phyloP scores from a whole-genome alignment of 2,113 vertebrate genomes.

The Oncorhynchus kisutch region DNA sequence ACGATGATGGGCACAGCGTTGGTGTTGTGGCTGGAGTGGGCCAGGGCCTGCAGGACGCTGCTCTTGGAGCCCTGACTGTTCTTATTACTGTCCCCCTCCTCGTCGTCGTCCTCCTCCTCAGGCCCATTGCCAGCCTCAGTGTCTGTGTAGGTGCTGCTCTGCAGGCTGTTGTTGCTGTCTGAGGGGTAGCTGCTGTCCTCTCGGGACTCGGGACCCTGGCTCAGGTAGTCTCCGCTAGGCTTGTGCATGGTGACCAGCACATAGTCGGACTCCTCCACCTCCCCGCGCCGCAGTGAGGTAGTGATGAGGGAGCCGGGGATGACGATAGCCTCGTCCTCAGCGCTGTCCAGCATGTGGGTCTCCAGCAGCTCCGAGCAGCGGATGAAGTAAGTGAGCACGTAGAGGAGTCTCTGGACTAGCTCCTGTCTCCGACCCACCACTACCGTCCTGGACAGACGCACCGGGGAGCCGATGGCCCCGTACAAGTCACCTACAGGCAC shows the following conservation, averaged over 20 bases:
- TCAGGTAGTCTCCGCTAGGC: conserved; percentile 83
- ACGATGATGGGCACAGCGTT: conserved; percentile 41
- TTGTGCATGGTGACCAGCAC: conserved; percentile 95
- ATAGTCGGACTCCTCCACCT: conserved; percentile 96
- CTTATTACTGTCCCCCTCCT: conserved; percentile 56
- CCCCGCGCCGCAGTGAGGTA: conserved; percentile 91
- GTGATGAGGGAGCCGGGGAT: conserved; percentile 97
- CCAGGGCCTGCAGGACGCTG: conserved; percentile 58
- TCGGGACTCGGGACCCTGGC: conserved; percentile 52
- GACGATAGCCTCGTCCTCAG: conserved; percentile 93
- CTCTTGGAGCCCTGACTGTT: conserved; percentile 70
- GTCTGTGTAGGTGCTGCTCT: conserved; percentile 77
- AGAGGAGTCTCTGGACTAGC: conserved; percentile 93
- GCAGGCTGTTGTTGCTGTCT: conserved; percentile 80
- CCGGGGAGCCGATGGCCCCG: conserved; percentile 93
- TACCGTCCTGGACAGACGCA: conserved; percentile 89
- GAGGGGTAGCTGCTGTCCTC: conserved; percentile 43
- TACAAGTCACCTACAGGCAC: conserved; percentile 87
- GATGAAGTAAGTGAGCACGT: conserved; percentile 97
- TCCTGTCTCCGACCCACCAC: conserved; percentile 92
- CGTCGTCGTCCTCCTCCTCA: not conserved
- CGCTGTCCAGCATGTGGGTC: conserved; percentile 89
- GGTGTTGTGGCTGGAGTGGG: conserved; percentile 38
- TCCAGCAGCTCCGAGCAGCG: conserved; percentile 97
- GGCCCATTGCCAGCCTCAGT: conserved; percentile 15